Evolutionary conservation across 2,113 vertebrate genomes (phyloP).

Genomic region (Psilopsiagon aurifrons): DNA sequence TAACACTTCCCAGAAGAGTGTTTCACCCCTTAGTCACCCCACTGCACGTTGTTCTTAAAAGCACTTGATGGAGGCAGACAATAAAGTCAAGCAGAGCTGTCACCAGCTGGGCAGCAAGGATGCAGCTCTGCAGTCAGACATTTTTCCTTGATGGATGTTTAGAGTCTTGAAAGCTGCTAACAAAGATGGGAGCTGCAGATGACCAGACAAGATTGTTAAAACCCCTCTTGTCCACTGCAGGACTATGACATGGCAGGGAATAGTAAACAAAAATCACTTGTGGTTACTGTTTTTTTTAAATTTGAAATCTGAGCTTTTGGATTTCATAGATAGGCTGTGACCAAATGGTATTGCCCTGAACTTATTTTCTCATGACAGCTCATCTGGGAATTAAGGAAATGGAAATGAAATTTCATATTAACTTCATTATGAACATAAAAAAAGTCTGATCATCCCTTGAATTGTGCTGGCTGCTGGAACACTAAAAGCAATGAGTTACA

Average conservation of each 20-base stretch:
- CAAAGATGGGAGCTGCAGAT: background rate
- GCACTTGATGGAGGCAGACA: background rate
- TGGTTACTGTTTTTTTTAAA: background rate
- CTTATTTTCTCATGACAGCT: background rate
- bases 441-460: background rate
- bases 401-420: background rate
- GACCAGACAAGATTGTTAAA: background rate
- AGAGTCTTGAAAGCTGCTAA: background rate
- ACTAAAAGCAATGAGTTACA: background rate
- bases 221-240: background rate
- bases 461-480: background rate
- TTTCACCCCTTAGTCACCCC: background rate
- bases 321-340: background rate
- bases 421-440: background rate
- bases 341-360: background rate
- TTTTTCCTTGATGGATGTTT: background rate
- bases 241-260: background rate
- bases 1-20: background rate
- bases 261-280: background rate
- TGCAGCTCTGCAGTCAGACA: background rate
- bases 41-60: background rate
- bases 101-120: background rate
- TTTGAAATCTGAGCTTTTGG: background rate
- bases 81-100: constrained; percentile 1
- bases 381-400: background rate